These are phyloP conservation scores for Carollia perspicillata DNA, from an alignment of 2,113 vertebrate species.

Conservation along the genomic window DNA sequence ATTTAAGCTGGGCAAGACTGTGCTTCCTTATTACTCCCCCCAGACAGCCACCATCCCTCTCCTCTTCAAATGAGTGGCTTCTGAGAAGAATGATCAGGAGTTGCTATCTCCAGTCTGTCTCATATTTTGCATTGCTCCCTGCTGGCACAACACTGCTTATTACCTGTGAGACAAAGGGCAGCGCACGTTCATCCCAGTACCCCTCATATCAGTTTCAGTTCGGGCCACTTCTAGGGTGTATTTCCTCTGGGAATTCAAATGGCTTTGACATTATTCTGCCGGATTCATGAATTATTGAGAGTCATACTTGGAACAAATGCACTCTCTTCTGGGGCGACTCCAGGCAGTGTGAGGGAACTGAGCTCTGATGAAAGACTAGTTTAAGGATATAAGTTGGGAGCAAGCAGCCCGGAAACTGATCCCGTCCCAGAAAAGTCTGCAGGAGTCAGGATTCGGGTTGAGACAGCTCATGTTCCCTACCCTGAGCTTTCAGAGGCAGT, in stretches of 20 bases:
- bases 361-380: not conserved
- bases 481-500: not conserved
- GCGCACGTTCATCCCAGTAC: not conserved
- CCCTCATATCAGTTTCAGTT: not conserved
- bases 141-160: not conserved
- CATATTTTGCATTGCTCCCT: not conserved
- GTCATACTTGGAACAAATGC: not conserved
- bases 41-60: not conserved
- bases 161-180: not conserved
- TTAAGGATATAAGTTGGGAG: not conserved
- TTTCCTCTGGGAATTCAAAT: constrained; percentile 36
- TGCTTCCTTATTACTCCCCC: not conserved
- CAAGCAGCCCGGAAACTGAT: not conserved
- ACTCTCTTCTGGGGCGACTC: not conserved
- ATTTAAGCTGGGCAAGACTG: not conserved
- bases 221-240: not conserved
- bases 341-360: not conserved
- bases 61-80: not conserved
- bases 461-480: not conserved
- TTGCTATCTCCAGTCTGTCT: not conserved
- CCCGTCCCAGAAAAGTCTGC: not conserved
- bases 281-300: not conserved
- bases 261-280: not conserved
- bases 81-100: not conserved
- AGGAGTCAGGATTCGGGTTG: not conserved